Percentiles rank a stretch among this genome's conserved stretches.
Evolutionary conservation across 2,888 invertebrate species (phyloP).

Genomic region (Ectemnius lituratus): DNA sequence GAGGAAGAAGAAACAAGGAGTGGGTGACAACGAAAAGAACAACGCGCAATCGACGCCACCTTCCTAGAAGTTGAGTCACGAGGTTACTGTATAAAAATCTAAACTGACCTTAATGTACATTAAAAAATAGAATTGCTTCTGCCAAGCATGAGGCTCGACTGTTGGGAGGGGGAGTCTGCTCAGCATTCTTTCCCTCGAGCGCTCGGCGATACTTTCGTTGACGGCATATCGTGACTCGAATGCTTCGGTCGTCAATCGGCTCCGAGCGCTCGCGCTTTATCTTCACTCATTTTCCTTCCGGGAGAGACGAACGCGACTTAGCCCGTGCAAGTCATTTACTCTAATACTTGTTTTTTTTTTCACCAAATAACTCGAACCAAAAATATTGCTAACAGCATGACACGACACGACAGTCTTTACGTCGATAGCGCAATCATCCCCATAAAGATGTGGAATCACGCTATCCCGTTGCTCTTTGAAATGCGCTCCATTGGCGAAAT

Average conservation of each 20-base stretch:
- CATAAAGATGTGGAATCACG: constrained; percentile 16
- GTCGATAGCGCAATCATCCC: constrained; percentile 19
- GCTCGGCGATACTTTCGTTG: constrained; percentile 59
- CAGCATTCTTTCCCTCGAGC: constrained; percentile 38
- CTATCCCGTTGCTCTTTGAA: constrained; percentile 4
- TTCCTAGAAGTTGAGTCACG: constrained; percentile 51
- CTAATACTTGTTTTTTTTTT: constrained; percentile 23
- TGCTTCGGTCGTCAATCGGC: constrained; percentile 47
- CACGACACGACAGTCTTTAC: constrained; percentile 48
- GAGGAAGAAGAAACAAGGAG: constrained; percentile 10
- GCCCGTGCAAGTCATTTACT: constrained; percentile 26
- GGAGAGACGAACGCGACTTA: constrained; percentile 32
- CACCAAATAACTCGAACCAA: constrained; percentile 47
- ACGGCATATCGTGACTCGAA: constrained; percentile 50
- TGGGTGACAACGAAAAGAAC: constrained; percentile 32
- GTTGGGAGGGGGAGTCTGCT: constrained; percentile 28
- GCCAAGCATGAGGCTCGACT: constrained; percentile 47
- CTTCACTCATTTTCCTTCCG: neutral
- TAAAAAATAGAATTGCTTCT: constrained; percentile 67
- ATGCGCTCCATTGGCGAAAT: constrained; percentile 28
- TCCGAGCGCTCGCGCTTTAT: constrained; percentile 34
- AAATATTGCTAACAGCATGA: constrained; percentile 53
- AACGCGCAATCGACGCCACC: constrained; percentile 32
- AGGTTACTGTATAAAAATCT: constrained; percentile 74
- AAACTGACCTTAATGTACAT: constrained; percentile 72